Base-by-base conservation (phyloP, 1,140 invertebrate species). In the Brachionus koreanus region DNA sequence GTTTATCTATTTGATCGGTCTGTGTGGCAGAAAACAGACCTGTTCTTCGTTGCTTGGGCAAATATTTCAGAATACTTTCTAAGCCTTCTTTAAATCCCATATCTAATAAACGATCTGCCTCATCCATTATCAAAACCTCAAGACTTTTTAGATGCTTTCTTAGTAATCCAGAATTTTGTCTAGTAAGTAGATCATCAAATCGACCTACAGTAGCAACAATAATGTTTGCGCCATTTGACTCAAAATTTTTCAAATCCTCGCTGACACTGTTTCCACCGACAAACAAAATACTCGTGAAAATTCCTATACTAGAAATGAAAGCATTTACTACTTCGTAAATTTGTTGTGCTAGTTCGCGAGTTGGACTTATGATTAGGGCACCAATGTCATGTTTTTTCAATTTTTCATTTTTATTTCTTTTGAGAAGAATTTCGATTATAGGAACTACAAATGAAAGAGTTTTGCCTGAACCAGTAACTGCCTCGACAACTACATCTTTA, bases 1-100 rank as follows among this genome's bases (percentile, higher is more conserved):
- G 88, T 52, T 82, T 82, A 12, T 82, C 79, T 0, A 99, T 90
- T 89, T 98, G 94, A 87, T 95, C 95, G 0, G 96, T 98, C 89
- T 98, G 97, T 16, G 98, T 99, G 5, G 98, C 98, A 33, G 97
- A 99, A 89, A 99, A 99, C 19, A 99, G 90, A 0, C 96, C 96
- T 0, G 98, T 99, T 85, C 96, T 90, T 84, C 98, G 89, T 86
- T 97, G 94, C 77, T 96, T 93, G 0, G 98, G 97, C 61, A 99
- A 88, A 87, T 93, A 94, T 85, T 92, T 92, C 0, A 99, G 89
- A 85, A 99, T 98, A 49, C 92, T 93, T 84, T 95, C 95, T 1
- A 99, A 89, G n/a, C 92, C 90, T 19, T 75, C 92, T 88, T 96
- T 93, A 88, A 98, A 99, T 4, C 96, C 96, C 83, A 97, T 90